Evolutionary conservation across 2,888 invertebrate genomes (phyloP), one percentile per base, ranked within the genome.

Genomic region (Tetrapedia diversipes): DNA sequence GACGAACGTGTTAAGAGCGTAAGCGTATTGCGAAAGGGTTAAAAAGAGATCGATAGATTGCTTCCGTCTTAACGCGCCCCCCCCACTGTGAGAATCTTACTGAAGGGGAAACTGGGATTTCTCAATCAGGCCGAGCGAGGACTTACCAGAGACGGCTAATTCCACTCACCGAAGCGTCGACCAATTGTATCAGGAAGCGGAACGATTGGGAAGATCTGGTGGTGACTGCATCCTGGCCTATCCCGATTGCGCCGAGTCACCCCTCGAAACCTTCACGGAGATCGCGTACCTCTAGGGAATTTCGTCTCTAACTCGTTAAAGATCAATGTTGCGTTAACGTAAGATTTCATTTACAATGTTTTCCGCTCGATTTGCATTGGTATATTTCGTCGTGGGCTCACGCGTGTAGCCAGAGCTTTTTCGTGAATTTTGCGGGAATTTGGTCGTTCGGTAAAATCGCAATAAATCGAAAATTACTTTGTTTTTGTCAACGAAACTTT

Each of bases 111-210:
- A 77, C 60, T 32, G 39, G 39, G 64, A 76, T 68, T 83, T 66
- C 49, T 73, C 79, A 66, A 45, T 71, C 86, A 92, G 91, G 73
- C 92, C 92, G 22, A 89, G 90, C 63, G 90, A 90, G 81, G 91
- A 91, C 79, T 85, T 86, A 82, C 82, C 86, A 65, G 86, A 78
- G 78, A 77, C 83, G 75, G 81, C 84, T 83, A 86, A 89, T 87
- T 87, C 87, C 77, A 87, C 79, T 82, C 85, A 85, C 73, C 85
- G 76, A 77, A 87, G 81, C 85, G 82, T 86, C 80, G 80, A 87
- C 73, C 86, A 88, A 84, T 84, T 87, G 84, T 92, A 91, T 87
- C 86, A 84, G 80, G 89, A 89, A 80, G 92, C 92, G 54, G 91
- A 92, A 82, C 80, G 81, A 83, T 80, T 88, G 83, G 92, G 92